Evolutionary conservation across 2,797 vertebrate species (phyloP), one percentile per base, ranked within the genome.

Genomic region (Tapera naevia): DNA sequence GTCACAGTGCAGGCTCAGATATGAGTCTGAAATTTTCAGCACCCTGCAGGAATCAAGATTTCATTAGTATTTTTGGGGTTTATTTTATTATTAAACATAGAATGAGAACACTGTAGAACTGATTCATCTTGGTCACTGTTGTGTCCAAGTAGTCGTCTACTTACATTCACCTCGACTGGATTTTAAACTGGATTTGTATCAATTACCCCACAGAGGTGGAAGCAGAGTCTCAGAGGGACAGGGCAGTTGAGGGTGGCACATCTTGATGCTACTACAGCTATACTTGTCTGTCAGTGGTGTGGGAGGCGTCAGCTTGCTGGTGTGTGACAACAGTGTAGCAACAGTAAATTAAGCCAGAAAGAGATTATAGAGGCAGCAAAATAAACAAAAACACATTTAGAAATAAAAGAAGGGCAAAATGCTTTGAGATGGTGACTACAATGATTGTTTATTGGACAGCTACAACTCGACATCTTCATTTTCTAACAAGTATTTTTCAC

Each of bases 31-130:
- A 69, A 37, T 90, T 88, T 83, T 94, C 60, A 85, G 39, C 50
- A 71, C 39, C 25, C 76, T 71, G 50, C 60, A 89, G 78, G 71
- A 82, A 89, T 76, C 7, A 0, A 33, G 13, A 43, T 75, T 91
- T 81, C 53, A 50, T 92, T 66, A 43, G 39, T 41, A 53, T 41
- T 73, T 89, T 84, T 72, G 7, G 0, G 5, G 3, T 69, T 79
- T 72, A 53, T 93, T 89, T 91, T 86, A 66, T 82, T 94, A 76
- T 83, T 92, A 76, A 95, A 65, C 35, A 80, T n/a, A 69, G 84
- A 92, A 89, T 16, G 14, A 89, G 33, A 91, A 30, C 45, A 41
- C 30, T 17, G 17, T 45, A 23, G 64, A 91, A 80, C 65, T 65
- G 57, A 48, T 93, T 91, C n/a, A 39, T 96, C 79, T 83, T 86